phyloP scores from a whole-genome alignment of 2,113 vertebrate genomes.

The Crotalus tigris region DNA sequence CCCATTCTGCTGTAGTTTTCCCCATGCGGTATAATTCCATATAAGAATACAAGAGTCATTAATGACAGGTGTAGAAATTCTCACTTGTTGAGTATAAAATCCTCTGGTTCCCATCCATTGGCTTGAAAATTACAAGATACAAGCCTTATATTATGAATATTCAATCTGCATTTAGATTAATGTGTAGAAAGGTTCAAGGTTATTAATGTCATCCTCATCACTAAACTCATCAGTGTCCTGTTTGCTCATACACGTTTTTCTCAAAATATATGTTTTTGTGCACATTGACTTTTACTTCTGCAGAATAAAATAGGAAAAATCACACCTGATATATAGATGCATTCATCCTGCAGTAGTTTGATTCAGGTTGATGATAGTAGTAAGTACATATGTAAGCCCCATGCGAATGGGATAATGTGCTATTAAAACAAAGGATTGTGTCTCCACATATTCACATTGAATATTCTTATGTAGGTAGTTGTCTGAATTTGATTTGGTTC shows the following conservation, averaged over 20 bases:
- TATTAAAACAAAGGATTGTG: background rate
- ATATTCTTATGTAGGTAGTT: background rate
- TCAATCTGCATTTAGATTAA: background rate
- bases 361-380: background rate
- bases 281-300: background rate
- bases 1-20: background rate
- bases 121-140: background rate
- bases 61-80: background rate
- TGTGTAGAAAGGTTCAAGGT: background rate
- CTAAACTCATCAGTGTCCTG: background rate
- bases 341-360: background rate
- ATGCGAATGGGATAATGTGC: background rate
- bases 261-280: background rate
- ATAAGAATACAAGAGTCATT: background rate
- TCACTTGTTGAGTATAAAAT: background rate
- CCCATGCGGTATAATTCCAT: background rate
- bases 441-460: background rate
- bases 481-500: background rate
- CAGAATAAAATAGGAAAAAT: background rate
- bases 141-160: background rate
- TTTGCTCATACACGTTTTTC: background rate
- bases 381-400: background rate
- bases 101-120: background rate
- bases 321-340: background rate
- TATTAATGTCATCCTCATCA: background rate